Conservation (phyloP, 2,888 invertebrate genomes). For the Trachelus stipa region DNA sequence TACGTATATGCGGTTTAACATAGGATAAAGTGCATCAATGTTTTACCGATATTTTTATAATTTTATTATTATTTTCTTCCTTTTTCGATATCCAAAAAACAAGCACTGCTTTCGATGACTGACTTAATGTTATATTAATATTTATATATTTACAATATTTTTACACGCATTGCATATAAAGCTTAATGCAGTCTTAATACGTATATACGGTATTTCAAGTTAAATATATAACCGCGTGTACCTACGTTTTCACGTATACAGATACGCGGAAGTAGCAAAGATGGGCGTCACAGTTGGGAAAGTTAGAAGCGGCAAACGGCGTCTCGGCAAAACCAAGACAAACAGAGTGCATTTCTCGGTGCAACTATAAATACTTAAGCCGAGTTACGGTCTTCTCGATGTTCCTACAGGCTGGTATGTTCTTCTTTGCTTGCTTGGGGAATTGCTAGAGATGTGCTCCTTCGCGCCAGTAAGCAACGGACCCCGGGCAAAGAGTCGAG, state of each 20-base stretch:
- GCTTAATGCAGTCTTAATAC: not conserved
- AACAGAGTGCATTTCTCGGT: conserved; percentile 20
- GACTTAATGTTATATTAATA: not conserved
- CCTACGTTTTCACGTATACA: not conserved
- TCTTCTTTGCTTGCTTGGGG: not conserved
- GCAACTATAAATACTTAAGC: conserved; percentile 30
- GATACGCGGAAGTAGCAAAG: not conserved
- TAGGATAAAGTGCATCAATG: not conserved
- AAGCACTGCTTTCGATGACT: too few species aligned
- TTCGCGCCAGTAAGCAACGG: not conserved
- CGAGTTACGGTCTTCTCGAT: conserved; percentile 25
- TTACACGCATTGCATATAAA: not conserved
- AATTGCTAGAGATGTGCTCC: not conserved
- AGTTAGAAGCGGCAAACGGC: conserved; percentile 7
- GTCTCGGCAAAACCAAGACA: conserved; percentile 7
- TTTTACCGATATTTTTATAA: not conserved
- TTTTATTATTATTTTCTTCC: not conserved
- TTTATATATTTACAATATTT: not conserved
- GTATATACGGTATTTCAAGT: not conserved
- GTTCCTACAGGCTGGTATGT: conserved; percentile 18
- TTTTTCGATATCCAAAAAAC: not conserved
- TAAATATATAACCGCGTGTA: not conserved
- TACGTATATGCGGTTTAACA: not conserved
- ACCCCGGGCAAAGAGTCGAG: not conserved
- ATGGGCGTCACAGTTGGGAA: conserved; percentile 4